phyloP scores from a whole-genome alignment of 2,888 invertebrate species.

The Formica aserva region DNA sequence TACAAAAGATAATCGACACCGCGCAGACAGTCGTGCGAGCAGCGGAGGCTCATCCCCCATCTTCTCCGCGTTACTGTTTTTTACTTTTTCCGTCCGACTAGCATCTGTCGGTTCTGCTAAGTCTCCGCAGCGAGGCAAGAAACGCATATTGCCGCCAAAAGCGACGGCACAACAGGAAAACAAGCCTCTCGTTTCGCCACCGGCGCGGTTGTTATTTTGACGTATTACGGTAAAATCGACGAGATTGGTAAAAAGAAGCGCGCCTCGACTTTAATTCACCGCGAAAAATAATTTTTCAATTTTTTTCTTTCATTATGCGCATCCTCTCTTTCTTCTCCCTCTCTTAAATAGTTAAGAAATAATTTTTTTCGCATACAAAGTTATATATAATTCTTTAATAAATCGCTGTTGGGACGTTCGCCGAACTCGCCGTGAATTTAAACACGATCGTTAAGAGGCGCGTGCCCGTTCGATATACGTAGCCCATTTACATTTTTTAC shows the following conservation, averaged over 20 bases:
- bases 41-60: conserved; percentile 54
- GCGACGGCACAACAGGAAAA: conserved; percentile 42
- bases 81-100: conserved; percentile 52
- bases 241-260: not conserved
- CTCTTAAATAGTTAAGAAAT: not conserved
- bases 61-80: conserved; percentile 35
- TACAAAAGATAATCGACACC: conserved; percentile 75
- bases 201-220: conserved; percentile 36
- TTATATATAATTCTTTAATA: not conserved
- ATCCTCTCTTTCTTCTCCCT: not conserved
- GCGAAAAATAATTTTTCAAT: not conserved
- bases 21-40: conserved; percentile 63
- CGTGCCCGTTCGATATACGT: conserved; percentile 39
- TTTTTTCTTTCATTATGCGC: not conserved
- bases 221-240: conserved; percentile 32
- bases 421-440: not conserved
- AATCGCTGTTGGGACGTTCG: not conserved
- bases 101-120: conserved; percentile 65
- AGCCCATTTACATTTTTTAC: conserved; percentile 42
- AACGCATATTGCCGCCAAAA: conserved; percentile 52
- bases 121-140: conserved; percentile 50
- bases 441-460: conserved; percentile 18
- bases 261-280: not conserved
- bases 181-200: conserved; percentile 34
- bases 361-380: not conserved